phyloP scores from a whole-genome alignment of 2,888 invertebrate species.

The Melinaea menophilus region DNA sequence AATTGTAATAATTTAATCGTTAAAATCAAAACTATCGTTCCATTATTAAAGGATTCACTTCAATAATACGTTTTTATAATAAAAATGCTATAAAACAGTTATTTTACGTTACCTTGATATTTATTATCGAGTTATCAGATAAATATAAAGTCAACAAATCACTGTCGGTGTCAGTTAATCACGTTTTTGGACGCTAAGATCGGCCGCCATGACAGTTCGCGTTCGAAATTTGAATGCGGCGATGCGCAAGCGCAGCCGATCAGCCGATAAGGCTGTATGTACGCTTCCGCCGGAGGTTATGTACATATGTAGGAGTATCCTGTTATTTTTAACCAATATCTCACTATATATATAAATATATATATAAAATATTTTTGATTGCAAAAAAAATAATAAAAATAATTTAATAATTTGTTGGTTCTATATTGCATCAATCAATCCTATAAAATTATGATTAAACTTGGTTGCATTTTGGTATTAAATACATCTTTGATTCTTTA shows the following conservation, averaged over 20 bases:
- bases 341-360: background rate
- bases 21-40: no score
- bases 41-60: no score
- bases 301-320: slow-evolving; percentile 48
- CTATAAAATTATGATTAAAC: no score
- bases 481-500: no score
- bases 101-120: background rate
- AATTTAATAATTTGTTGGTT: no score
- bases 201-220: slow-evolving; percentile 66
- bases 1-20: no score
- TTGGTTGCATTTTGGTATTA: no score
- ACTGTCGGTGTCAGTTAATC: slow-evolving; percentile 63
- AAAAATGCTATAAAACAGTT: no score
- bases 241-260: slow-evolving; percentile 70
- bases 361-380: background rate
- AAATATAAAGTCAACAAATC: slow-evolving; percentile 47
- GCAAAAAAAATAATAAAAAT: background rate
- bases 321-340: slow-evolving; percentile 35
- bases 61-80: no score
- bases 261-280: slow-evolving; percentile 63
- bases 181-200: slow-evolving; percentile 54
- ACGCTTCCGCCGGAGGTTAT: slow-evolving; percentile 55
- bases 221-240: slow-evolving; percentile 73
- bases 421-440: no score
- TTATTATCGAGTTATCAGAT: slow-evolving; percentile 9